Conservation (phyloP, 2,888 invertebrate genomes). For the Embidobia sp. region DNA sequence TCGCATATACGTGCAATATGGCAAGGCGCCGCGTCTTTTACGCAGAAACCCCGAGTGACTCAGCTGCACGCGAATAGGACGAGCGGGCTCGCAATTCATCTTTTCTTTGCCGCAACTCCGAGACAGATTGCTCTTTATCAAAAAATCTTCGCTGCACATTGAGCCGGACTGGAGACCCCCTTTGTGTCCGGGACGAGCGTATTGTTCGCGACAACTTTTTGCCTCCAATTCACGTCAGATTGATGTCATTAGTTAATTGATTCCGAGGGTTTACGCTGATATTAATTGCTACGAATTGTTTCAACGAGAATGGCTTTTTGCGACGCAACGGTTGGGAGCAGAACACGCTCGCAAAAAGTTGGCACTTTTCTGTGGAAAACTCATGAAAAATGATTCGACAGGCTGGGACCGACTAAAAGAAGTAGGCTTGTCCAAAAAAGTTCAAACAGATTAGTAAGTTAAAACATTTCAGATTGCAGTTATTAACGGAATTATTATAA, state of each 20-base stretch:
- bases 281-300: not conserved
- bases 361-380: no score
- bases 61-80: slow-evolving; percentile 35
- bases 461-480: no score
- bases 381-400: no score
- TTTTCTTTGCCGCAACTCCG: slow-evolving; percentile 20
- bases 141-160: slow-evolving; percentile 16
- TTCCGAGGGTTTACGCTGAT: not conserved
- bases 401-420: no score
- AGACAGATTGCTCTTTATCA: slow-evolving; percentile 30
- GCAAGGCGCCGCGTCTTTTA: slow-evolving; percentile 27
- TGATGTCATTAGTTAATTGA: slow-evolving; percentile 15
- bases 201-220: slow-evolving; percentile 1
- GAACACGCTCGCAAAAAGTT: no score
- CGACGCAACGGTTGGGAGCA: no score
- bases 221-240: slow-evolving; percentile 3
- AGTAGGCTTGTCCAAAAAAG: no score
- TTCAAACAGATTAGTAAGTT: no score
- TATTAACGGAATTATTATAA: no score
- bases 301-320: no score
- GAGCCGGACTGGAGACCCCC: not conserved
- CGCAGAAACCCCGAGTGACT: slow-evolving; percentile 39
- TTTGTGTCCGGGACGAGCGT: not conserved
- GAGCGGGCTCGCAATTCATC: slow-evolving; percentile 31
- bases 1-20: slow-evolving; percentile 21